Evolutionary conservation across 2,797 vertebrate species (phyloP).

Genomic region (Lophius americanus): DNA sequence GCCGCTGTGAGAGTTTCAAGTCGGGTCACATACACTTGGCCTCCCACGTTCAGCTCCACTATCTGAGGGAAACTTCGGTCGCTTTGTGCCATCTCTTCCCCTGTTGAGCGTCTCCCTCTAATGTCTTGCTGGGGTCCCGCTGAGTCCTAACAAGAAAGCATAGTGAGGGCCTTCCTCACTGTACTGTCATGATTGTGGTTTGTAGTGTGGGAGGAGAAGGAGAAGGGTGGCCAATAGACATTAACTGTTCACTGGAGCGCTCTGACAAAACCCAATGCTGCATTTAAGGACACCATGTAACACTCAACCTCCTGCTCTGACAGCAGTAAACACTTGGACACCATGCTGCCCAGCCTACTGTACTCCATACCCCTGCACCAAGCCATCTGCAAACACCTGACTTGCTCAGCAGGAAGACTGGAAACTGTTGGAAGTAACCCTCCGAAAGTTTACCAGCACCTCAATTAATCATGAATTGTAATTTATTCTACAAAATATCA

Average conservation of each 20-base stretch:
- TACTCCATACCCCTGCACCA: too few relatives aligned
- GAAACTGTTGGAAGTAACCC: too few relatives aligned
- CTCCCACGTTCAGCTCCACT: conserved; percentile 94
- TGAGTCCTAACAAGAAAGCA: conserved; percentile 1
- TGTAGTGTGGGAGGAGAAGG: conserved; percentile 66
- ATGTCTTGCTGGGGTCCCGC: background rate
- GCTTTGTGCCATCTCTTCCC: conserved; percentile 78
- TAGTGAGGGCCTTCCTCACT: conserved; percentile 17
- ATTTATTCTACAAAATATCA: too few relatives aligned
- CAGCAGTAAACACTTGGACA: background rate
- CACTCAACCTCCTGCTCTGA: background rate
- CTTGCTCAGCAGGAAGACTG: too few relatives aligned
- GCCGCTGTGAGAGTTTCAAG: conserved; percentile 87
- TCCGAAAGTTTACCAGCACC: too few relatives aligned
- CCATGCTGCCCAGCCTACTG: too few relatives aligned
- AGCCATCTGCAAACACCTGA: too few relatives aligned
- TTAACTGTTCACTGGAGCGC: conserved; percentile 66
- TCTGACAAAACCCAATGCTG: conserved; percentile 29
- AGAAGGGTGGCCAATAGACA: conserved; percentile 37
- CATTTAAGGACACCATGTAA: conserved; percentile 48
- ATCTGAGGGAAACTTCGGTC: conserved; percentile 83
- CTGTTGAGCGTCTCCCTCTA: background rate
- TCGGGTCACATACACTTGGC: conserved; percentile 92
- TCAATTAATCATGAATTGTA: too few relatives aligned
- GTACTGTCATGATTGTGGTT: conserved; percentile 60